phyloP scores from a whole-genome alignment of 2,888 invertebrate genomes.

The Leptothorax acervorum region DNA sequence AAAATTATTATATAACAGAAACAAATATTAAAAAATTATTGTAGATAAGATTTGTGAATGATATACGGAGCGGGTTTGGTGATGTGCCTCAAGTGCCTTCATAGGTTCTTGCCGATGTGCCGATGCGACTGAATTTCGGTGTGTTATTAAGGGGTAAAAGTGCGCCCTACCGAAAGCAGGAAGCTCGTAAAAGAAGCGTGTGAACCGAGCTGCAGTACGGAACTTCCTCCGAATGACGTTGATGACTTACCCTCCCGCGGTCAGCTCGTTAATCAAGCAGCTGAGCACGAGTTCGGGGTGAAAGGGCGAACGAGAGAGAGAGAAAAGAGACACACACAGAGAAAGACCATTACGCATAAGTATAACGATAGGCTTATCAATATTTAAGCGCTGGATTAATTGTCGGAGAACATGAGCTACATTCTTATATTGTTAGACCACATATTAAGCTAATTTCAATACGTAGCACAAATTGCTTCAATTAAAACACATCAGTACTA shows the following conservation, averaged over 20 bases:
- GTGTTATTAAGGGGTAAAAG: conserved; percentile 68
- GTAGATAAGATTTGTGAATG: neutral
- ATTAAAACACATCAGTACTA: neutral
- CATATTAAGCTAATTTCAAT: neutral
- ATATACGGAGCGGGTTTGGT: conserved; percentile 14
- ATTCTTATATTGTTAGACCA: conserved; percentile 28
- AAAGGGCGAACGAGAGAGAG: conserved; percentile 84
- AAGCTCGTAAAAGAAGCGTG: conserved; percentile 78
- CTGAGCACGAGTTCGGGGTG: conserved; percentile 87
- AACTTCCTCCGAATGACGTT: conserved; percentile 78
- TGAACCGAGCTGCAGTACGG: conserved; percentile 79
- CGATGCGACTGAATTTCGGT: conserved; percentile 58
- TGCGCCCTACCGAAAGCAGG: conserved; percentile 76
- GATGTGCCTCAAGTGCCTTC: conserved; percentile 55
- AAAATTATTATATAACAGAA: neutral
- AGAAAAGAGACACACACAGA: conserved; percentile 85
- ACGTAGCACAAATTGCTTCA: neutral
- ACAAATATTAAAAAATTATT: neutral
- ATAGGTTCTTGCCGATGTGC: conserved; percentile 65
- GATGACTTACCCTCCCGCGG: conserved; percentile 92
- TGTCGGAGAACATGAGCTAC: conserved; percentile 23
- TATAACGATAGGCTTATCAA: conserved; percentile 69
- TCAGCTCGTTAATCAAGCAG: conserved; percentile 95
- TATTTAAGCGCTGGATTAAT: conserved; percentile 67
- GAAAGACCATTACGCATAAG: conserved; percentile 83